These are phyloP conservation scores for Pseudopipra pipra DNA, from an alignment of 2,113 vertebrate genomes.

Conservation along the genomic window DNA sequence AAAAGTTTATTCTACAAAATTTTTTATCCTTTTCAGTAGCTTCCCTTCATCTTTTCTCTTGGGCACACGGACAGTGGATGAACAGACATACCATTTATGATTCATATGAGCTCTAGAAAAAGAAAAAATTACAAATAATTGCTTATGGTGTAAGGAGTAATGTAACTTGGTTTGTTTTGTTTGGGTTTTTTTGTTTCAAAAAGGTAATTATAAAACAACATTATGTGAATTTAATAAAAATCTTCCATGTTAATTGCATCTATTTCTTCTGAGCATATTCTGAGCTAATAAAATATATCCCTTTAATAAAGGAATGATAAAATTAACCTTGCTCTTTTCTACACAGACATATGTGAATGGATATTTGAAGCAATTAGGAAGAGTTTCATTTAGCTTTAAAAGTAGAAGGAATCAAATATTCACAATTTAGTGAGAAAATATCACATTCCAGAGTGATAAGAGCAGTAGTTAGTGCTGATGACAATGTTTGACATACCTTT, in stretches of 20 bases:
- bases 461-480: background rate
- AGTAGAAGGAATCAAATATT: background rate
- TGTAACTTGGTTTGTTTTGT: background rate
- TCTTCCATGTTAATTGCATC: background rate
- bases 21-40: background rate
- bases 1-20: background rate
- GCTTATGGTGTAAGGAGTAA: background rate
- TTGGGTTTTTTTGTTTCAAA: background rate
- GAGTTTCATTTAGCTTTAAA: background rate
- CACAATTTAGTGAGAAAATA: background rate
- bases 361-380: background rate
- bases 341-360: background rate
- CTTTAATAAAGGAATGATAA: background rate
- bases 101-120: background rate
- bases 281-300: background rate
- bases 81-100: background rate
- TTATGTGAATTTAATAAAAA: background rate
- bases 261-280: background rate
- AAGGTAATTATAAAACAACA: background rate
- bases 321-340: background rate
- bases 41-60: background rate
- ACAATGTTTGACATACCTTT: background rate
- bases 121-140: background rate
- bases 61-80: background rate
- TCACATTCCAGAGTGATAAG: background rate